Conservation (phyloP, 2,888 invertebrate species). For the Sarcophaga rosellei region DNA sequence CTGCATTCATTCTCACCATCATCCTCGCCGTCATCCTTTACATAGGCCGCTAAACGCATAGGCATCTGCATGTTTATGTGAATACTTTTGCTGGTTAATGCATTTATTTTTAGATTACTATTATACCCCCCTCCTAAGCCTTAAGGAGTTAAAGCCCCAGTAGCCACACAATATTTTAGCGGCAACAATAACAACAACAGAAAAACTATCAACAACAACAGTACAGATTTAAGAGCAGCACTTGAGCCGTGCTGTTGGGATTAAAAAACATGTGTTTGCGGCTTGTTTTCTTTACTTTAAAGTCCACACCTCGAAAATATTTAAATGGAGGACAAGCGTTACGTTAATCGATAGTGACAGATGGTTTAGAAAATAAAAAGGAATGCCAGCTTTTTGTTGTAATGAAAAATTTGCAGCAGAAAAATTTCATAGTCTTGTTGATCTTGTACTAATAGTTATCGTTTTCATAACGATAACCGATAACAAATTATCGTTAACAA, state of each 20-base stretch:
- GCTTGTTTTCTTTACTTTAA: slow-evolving; percentile 43
- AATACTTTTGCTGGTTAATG: not conserved
- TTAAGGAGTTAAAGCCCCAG: not conserved
- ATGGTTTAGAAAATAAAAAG: not conserved
- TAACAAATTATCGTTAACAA: too few relatives aligned
- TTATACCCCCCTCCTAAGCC: not conserved
- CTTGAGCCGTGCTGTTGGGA: slow-evolving; percentile 3
- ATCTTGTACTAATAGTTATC: too few relatives aligned
- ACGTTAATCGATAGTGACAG: slow-evolving; percentile 16
- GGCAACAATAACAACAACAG: not conserved
- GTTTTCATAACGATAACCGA: too few relatives aligned
- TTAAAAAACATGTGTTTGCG: slow-evolving; percentile 57
- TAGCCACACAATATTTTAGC: not conserved
- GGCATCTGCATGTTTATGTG: not conserved
- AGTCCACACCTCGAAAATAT: slow-evolving; percentile 53
- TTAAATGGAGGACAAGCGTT: slow-evolving; percentile 54
- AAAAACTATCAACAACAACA: slow-evolving; percentile 11
- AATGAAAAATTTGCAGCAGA: too few relatives aligned
- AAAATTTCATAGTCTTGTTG: too few relatives aligned
- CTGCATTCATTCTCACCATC: not conserved
- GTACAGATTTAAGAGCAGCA: not conserved
- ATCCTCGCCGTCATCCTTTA: too few relatives aligned
- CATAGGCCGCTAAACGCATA: too few relatives aligned
- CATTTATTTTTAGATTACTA: slow-evolving; percentile 6
- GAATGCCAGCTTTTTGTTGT: slow-evolving; percentile 19